Base-by-base conservation (phyloP, 2,888 invertebrate species). In the Sclerodermus sp. region DNA sequence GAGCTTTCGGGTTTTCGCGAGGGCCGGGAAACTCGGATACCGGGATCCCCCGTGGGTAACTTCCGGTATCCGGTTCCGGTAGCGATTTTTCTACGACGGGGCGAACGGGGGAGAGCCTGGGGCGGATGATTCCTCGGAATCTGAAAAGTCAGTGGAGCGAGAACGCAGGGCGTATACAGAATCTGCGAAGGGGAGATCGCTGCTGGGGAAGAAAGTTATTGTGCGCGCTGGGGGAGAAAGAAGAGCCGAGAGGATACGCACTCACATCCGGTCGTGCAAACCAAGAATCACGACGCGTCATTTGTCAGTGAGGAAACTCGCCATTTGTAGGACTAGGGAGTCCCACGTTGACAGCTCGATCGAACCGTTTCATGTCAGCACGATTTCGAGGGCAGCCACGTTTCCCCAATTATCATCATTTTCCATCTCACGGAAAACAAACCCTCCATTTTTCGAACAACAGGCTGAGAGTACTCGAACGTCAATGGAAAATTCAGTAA, bases 21-120 rank as follows among this genome's bases (percentile, higher is more conserved):
- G 34, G 34, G 34, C 6, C 6, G 13, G 34, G 13, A 8, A 34
- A 12, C 4, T 8, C 6, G 12, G 34, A 4, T 13, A n/a, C 4
- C 50, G 54, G 44, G 44, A 36, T 41, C 66, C 59, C 58, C 49
- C 63, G 58, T 51, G 55, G 51, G 58, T 58, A 55, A 60, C 65
- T 62, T 74, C 73, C 74, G 67, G 67, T 51, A 69, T 71, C 69
- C 67, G 70, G 62, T 74, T 74, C 74, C 73, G 74, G 57, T 57
- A 58, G 62, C 60, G 62, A 73, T 74, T 73, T 71, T 73, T 73
- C 66, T 68, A 51, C 60, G 57, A 39, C 38, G 37, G 50, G 62
- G 73, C 72, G 73, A 73, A 73, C 73, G 70, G 46, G 15, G 29
- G 46, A 43, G 38, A 41, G 46, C 4, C 23, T 23, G 44, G 49